Evolutionary conservation across 2,888 invertebrate species (phyloP).

Genomic region (Sesia bembeciformis): DNA sequence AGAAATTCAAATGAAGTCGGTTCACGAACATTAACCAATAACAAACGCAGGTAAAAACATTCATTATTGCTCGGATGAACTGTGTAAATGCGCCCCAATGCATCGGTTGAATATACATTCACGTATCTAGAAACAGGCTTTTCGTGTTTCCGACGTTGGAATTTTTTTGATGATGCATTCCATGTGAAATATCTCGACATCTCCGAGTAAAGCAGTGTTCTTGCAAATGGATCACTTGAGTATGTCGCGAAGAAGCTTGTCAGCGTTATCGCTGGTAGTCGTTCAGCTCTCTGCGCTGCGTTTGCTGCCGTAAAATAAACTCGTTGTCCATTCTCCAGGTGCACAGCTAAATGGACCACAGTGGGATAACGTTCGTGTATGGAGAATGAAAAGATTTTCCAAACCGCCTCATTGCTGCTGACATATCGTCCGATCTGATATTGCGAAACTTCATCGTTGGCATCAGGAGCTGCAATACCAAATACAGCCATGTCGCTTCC

Average conservation of each 20-base stretch:
- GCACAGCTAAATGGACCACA: neutral
- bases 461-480: too few species aligned
- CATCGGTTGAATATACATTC: neutral
- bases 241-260: neutral
- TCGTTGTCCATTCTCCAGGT: neutral
- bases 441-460: too few species aligned
- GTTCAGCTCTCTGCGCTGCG: neutral
- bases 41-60: constrained; percentile 15
- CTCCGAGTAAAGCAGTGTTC: neutral
- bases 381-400: too few species aligned
- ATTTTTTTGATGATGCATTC: neutral
- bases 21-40: constrained; percentile 15
- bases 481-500: too few species aligned
- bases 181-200: neutral
- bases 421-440: too few species aligned
- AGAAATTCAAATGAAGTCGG: constrained; percentile 16
- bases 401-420: too few species aligned
- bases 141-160: neutral
- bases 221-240: neutral
- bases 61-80: constrained; percentile 12
- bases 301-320: neutral
- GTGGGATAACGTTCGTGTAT: constrained; percentile 1
- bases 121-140: neutral
- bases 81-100: constrained; percentile 6
- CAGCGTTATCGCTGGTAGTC: neutral